Evolutionary conservation across 2,888 invertebrate species (phyloP), one percentile per base, ranked within the genome.

Genomic region (Oligia latruncula): DNA sequence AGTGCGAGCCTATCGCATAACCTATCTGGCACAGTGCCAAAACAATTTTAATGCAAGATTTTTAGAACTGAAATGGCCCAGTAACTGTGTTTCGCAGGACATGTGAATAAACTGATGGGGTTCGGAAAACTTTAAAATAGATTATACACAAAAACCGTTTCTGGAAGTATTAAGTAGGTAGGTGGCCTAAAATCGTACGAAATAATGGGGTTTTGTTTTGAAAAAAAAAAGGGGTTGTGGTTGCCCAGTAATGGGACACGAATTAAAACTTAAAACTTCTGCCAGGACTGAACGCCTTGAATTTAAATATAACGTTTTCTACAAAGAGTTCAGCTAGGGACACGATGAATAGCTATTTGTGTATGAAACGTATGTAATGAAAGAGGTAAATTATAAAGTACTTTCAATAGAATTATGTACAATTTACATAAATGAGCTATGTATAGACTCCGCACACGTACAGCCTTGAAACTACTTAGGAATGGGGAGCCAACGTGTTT

Each of bases 351-450:
- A 55, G 58, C n/a, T 62, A 62, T 71, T 71, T 71, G 6, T 60
- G 15, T 71, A 29, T 17, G n/a, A 43, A 83, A 65, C 23, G 35
- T 73, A 17, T 60, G 60, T 64, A 71, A 78, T 77, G 65, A 76
- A 81, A 55, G 43, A 76, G 52, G 74, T 76, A 74, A 86, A 77
- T 83, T 71, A 85, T 55, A 64, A 72, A 74, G 65, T 65, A 82
- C 66, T 74, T 80, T 66, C 80, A 83, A 85, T 83, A 83, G 86
- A 80, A 80, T 83, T 74, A 80, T 68, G 55, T 72, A 15, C 49
- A 83, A 84, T 84, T 81, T 84, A 71, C 87, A 81, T 84, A 84
- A 73, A 71, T 73, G 70, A 65, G 65, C 17, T 73, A 70, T 75
- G 58, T 74, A 81, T 67, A 74, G 73, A 67, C 23, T 64, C 65